phyloP scores from a whole-genome alignment of 37 sponge, comb jelly and placozoan genomes.

The Spongilla lacustris region DNA sequence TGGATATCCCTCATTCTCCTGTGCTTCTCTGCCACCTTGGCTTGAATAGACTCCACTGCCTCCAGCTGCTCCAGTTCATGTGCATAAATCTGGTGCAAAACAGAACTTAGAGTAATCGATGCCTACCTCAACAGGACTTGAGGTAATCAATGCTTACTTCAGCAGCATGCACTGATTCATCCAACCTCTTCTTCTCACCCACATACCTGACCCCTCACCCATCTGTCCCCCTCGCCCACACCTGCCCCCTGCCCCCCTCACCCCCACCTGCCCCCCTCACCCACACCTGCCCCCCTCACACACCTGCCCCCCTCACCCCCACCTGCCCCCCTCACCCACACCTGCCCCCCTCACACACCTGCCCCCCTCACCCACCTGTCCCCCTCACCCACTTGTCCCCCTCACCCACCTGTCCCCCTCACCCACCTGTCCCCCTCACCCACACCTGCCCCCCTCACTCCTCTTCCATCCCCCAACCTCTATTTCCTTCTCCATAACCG shows the following conservation, averaged over 20 bases:
- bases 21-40: slow-evolving; percentile 29
- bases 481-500: slow-evolving; percentile 45
- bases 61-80: slow-evolving; percentile 48
- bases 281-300: neutral
- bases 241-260: too few relatives aligned
- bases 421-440: neutral
- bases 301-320: neutral
- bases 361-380: too few relatives aligned
- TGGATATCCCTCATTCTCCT: slow-evolving; percentile 12
- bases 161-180: too few relatives aligned
- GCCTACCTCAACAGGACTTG: too few relatives aligned
- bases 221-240: too few relatives aligned
- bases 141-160: too few relatives aligned
- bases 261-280: neutral
- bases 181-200: too few relatives aligned
- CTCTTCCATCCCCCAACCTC: neutral
- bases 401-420: neutral
- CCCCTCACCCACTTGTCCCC: too few relatives aligned
- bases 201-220: too few relatives aligned
- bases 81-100: slow-evolving; percentile 24
- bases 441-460: neutral
- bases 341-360: too few relatives aligned
- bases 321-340: slow-evolving; percentile 61
- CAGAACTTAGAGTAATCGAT: too few relatives aligned
- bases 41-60: slow-evolving; percentile 4